phyloP scores from a whole-genome alignment of 2,797 vertebrate genomes.

The Ctenochaetus hawaiiensis region DNA sequence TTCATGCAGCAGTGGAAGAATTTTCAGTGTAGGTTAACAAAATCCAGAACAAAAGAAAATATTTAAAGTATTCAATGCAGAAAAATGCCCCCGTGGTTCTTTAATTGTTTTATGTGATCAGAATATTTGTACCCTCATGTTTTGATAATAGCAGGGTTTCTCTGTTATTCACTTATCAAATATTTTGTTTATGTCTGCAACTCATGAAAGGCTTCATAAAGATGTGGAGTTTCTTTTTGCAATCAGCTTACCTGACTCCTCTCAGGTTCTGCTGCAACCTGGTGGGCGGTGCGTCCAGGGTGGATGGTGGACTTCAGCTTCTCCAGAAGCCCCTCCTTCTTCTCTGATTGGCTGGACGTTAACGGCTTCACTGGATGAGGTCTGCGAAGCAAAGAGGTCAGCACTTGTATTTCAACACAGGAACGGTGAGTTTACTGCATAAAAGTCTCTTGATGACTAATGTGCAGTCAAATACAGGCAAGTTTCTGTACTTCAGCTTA shows the following conservation, averaged over 20 bases:
- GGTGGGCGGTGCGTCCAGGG: constrained; percentile 78
- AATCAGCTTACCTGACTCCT: constrained; percentile 73
- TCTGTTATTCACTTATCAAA: background rate
- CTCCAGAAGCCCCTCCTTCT: constrained; percentile 90
- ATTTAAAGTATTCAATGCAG: background rate
- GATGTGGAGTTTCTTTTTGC: background rate
- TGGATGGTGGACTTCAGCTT: constrained; percentile 89
- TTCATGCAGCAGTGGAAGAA: background rate
- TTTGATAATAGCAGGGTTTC: background rate
- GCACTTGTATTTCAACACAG: constrained; percentile 37
- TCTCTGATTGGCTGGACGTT: constrained; percentile 84
- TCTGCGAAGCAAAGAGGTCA: constrained; percentile 79
- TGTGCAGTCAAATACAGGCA: background rate
- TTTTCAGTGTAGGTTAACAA: background rate
- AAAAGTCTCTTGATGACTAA: background rate
- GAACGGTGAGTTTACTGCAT: background rate
- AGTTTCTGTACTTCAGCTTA: constrained; percentile 7
- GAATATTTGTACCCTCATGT: background rate
- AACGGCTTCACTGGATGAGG: constrained; percentile 95
- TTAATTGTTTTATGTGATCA: background rate
- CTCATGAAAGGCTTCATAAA: background rate
- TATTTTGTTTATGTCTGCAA: background rate
- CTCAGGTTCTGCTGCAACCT: constrained; percentile 78
- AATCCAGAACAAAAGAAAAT: background rate
- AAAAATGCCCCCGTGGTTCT: background rate